phyloP scores from a whole-genome alignment of 2,113 vertebrate species.

The Alectura lathami region DNA sequence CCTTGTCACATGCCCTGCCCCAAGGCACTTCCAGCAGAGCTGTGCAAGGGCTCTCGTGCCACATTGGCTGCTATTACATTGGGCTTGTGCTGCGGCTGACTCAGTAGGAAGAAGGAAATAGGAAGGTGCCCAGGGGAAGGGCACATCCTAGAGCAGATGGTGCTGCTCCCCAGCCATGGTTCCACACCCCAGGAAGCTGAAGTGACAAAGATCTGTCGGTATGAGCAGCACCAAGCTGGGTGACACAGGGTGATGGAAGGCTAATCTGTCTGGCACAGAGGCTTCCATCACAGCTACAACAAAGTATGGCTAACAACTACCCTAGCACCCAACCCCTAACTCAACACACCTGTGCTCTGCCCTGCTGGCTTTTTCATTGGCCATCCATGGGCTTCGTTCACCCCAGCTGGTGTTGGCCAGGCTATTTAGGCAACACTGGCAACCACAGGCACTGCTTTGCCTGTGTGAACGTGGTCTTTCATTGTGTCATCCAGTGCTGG shows the following conservation, averaged over 20 bases:
- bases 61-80: background rate
- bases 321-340: background rate
- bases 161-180: background rate
- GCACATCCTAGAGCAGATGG: background rate
- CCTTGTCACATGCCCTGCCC: background rate
- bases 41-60: fast-evolving
- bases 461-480: fast-evolving
- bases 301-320: background rate
- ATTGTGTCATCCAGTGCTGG: background rate
- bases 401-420: background rate
- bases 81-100: background rate
- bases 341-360: background rate
- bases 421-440: background rate
- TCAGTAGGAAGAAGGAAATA: background rate
- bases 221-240: background rate
- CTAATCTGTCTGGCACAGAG: background rate
- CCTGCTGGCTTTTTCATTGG: background rate
- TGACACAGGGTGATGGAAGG: background rate
- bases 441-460: fast-evolving
- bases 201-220: background rate
- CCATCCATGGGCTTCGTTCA: background rate
- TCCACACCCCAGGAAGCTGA: background rate
- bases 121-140: background rate
- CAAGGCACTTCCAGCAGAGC: fast-evolving
- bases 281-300: background rate